These are phyloP conservation scores for Mastomys natalensis DNA, from an alignment of 2,113 vertebrate species.

Conservation along the genomic window DNA sequence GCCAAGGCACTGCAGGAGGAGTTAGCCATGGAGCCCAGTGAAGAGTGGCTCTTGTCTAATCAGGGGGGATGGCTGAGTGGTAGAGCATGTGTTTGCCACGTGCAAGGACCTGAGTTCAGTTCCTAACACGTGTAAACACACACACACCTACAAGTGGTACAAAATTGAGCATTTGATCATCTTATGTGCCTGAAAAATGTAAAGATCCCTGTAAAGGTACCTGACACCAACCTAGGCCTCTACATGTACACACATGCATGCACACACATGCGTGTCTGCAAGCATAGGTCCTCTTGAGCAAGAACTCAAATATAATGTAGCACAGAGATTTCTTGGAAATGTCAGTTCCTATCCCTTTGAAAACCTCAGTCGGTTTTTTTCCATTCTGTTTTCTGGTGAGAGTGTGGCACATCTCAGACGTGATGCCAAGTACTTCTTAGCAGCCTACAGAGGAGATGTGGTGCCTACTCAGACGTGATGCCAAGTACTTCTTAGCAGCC, in stretches of 20 bases:
- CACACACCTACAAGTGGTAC: not conserved
- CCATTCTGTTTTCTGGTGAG: slow-evolving; percentile 32
- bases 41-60: not conserved
- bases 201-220: not conserved
- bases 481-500: not conserved
- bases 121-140: not conserved
- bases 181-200: not conserved
- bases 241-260: no score
- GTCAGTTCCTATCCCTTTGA: slow-evolving; percentile 27
- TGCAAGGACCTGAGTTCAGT: not conserved
- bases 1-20: not conserved
- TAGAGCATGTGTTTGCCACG: not conserved
- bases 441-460: not conserved
- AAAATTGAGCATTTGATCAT: not conserved
- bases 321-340: slow-evolving; percentile 13
- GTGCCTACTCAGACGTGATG: no score
- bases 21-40: not conserved
- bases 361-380: slow-evolving; percentile 49
- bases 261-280: not conserved
- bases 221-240: not conserved
- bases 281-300: not conserved
- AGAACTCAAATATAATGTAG: slow-evolving; percentile 25
- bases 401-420: not conserved
- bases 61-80: not conserved
- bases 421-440: not conserved